A percentile compares a stretch with the other conserved stretches of the same genome.
Evolutionary conservation across 2,113 vertebrate genomes (phyloP).

Genomic region (Chaenocephalus aceratus): DNA sequence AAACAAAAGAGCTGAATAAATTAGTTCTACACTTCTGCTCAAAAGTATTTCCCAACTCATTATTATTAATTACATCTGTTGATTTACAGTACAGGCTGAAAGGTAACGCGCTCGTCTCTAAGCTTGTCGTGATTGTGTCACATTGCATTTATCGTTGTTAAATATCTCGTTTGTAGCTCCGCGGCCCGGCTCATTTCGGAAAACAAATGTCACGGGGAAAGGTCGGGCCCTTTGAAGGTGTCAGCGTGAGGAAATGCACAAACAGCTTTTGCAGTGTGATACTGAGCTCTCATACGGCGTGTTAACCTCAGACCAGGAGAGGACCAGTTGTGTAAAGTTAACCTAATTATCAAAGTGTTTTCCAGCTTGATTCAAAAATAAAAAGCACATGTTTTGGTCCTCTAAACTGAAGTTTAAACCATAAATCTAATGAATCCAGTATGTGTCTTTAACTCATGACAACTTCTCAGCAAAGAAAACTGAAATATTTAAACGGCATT

Average conservation of each 20-base stretch:
- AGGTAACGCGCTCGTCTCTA: conserved; percentile 43
- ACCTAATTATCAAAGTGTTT: conserved; percentile 1
- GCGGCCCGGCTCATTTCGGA: conserved; percentile 58
- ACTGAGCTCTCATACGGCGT: conserved; percentile 14
- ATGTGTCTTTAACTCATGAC: background rate
- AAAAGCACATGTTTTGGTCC: conserved; percentile 65
- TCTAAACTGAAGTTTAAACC: conserved; percentile 15
- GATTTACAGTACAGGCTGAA: conserved; percentile 47
- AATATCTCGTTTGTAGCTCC: conserved; percentile 68
- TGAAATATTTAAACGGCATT: background rate
- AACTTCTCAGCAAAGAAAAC: conserved; percentile 10
- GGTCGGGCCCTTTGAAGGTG: conserved; percentile 65
- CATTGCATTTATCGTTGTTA: conserved; percentile 42
- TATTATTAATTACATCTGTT: conserved; percentile 48
- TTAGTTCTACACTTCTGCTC: conserved; percentile 50
- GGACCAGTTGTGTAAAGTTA: background rate
- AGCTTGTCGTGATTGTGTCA: conserved; percentile 54
- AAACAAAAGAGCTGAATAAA: conserved; percentile 63
- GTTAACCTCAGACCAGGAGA: conserved; percentile 3
- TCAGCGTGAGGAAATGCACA: conserved; percentile 39
- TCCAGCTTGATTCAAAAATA: background rate
- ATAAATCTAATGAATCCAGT: background rate
- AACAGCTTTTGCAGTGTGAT: conserved; percentile 38
- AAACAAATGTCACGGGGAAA: conserved; percentile 71
- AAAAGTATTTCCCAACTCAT: conserved; percentile 29